Percentiles rank a stretch among this genome's conserved stretches.
phyloP scores from a whole-genome alignment of 1,140 invertebrate species.

The Piezodorus guildinii region DNA sequence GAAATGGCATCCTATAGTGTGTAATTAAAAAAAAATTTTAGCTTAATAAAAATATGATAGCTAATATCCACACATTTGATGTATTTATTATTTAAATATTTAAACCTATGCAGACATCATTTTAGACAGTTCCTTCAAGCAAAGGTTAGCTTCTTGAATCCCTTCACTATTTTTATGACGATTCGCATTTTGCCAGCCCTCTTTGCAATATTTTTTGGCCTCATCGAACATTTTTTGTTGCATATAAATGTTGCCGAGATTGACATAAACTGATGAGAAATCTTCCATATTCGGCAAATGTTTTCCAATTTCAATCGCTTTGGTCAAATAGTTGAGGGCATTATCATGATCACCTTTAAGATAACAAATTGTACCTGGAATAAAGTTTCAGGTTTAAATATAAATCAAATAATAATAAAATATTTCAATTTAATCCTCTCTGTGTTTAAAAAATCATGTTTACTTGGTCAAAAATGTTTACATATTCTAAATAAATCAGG shows the following conservation, averaged over 20 bases:
- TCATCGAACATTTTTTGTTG: conserved; percentile 53
- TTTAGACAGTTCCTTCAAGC: conserved; percentile 36
- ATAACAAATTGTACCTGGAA: conserved; percentile 48
- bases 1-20: too few species aligned
- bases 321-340: conserved; percentile 56
- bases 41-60: too few species aligned
- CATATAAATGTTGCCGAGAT: conserved; percentile 68
- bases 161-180: conserved; percentile 49
- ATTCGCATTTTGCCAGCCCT: conserved; percentile 55
- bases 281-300: conserved; percentile 48
- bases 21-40: too few species aligned
- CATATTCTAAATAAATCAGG: too few species aligned
- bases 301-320: conserved; percentile 55
- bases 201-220: conserved; percentile 57
- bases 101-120: neutral
- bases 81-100: neutral
- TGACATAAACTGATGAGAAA: conserved; percentile 63
- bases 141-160: conserved; percentile 51
- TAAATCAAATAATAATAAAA: too few species aligned
- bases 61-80: too few species aligned
- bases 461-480: too few species aligned
- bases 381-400: neutral
- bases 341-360: conserved; percentile 49
- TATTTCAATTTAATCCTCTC: too few species aligned
- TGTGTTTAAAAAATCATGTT: too few species aligned